A percentile compares a stretch with the other conserved stretches of the same genome.
phyloP scores from a whole-genome alignment of 1,140 invertebrate species.

The Panagrolaimus sp. region DNA sequence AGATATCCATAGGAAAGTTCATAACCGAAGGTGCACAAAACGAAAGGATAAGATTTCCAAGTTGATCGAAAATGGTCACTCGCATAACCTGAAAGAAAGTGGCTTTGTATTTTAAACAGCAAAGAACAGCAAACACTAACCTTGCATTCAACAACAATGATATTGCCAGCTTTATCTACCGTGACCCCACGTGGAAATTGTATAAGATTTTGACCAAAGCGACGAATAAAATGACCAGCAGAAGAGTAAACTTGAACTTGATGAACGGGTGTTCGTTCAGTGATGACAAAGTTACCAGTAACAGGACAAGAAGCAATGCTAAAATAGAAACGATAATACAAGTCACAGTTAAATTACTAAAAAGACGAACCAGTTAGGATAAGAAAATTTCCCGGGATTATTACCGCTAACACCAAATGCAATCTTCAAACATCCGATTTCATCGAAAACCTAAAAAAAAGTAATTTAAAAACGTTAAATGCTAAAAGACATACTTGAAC shows the following conservation, averaged over 20 bases:
- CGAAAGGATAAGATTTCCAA: not conserved
- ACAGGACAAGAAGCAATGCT: not conserved
- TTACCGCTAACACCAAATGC: too few species aligned
- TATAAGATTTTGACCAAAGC: slow-evolving; percentile 3
- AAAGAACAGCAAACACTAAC: too few species aligned
- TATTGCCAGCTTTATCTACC: not conserved
- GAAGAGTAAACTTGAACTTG: slow-evolving; percentile 12
- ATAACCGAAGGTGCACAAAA: not conserved
- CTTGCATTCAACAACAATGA: slow-evolving; percentile 19
- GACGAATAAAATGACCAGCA: slow-evolving; percentile 14
- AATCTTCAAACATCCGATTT: too few species aligned
- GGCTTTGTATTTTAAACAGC: too few species aligned
- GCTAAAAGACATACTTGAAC: too few species aligned
- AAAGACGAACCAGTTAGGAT: slow-evolving; percentile 16
- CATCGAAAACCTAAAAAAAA: too few species aligned
- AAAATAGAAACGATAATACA: too few species aligned
- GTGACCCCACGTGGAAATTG: not conserved
- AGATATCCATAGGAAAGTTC: slow-evolving; percentile 6
- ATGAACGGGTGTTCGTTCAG: slow-evolving; percentile 13
- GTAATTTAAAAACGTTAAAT: too few species aligned
- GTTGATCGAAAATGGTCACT: not conserved
- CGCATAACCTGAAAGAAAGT: too few species aligned
- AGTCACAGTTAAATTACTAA: too few species aligned
- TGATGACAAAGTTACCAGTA: slow-evolving; percentile 11
- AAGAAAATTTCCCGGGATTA: too few species aligned